Conservation (phyloP, 2,888 invertebrate genomes). For the Pachymerium ferrugineum region DNA sequence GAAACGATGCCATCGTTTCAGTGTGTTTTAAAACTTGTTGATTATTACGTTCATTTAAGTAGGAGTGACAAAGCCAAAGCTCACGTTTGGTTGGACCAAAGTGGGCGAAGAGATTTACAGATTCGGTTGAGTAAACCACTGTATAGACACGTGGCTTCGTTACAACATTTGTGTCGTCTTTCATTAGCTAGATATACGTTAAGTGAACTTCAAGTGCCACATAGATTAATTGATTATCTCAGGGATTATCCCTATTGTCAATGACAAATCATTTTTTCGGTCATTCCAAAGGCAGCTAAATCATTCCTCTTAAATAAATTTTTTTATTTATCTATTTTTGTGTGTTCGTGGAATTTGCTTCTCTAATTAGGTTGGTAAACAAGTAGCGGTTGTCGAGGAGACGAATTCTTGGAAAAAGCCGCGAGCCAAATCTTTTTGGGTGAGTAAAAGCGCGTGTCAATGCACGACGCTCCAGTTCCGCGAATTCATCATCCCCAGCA, state of each 20-base stretch:
- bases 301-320: background rate
- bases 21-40: slow-evolving; percentile 66
- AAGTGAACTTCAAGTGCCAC: too few species aligned
- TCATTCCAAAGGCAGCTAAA: background rate
- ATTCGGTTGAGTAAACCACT: slow-evolving; percentile 65
- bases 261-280: slow-evolving; percentile 42
- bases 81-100: slow-evolving; percentile 71
- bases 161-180: slow-evolving; percentile 67
- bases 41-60: slow-evolving; percentile 58
- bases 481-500: background rate
- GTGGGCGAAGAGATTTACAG: slow-evolving; percentile 67
- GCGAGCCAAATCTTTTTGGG: background rate
- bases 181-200: too few species aligned
- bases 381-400: background rate
- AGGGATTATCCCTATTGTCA: slow-evolving; percentile 68
- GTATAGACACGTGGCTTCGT: slow-evolving; percentile 55
- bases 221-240: too few species aligned
- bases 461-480: background rate
- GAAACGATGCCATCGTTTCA: slow-evolving; percentile 63
- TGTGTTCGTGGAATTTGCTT: background rate
- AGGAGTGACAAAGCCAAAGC: slow-evolving; percentile 40
- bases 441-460: background rate
- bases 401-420: background rate
- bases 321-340: background rate
- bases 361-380: background rate